Base-by-base conservation (phyloP, 2,797 vertebrate species). In the Mormyrops attenuatus region DNA sequence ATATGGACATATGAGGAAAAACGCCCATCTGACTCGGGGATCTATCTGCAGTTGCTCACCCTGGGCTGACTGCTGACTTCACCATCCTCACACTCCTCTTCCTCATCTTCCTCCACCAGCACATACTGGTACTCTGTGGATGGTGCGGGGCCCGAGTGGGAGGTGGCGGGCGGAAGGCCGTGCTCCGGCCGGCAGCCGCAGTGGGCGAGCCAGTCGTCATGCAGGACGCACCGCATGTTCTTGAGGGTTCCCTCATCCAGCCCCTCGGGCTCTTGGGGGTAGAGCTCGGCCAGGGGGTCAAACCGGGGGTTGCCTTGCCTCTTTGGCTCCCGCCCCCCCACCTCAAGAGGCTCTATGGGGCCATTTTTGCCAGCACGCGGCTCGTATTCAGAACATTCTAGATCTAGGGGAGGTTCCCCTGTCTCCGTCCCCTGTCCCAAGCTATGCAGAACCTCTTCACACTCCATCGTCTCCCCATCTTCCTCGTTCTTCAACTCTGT, bases 61-160 rank as follows among this genome's bases (percentile, higher is more conserved):
- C 8, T 49, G 34, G 53, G 60, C 66, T 2, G 11, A 15, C 80
- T 44, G 1, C 84, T 57, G 57, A 77, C 22, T 15, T 26, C 77
- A 20, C 15, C 34, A 60, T 88, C 73, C 13, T 85, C 89, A 55
- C 22, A 2, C 3, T 90, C 89, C 1, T 85, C 89, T 41, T 90
- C 88, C 87, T 90, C 89, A 1, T 91, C 92, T 73, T 96, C 95
- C 57, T 96, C 92, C 88, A 97, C 96, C 87, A 97, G 90, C 6
- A 97, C 95, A 0, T 94, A 96, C 47, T 97, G 95, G 0, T 90
- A 88, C 77, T 90, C 88, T n/a, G 89, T 30, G 20, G 90, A 38
- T 77, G 44, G 2, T 4, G 91, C 20, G n/a, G 53, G 0, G 88
- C 69, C 30, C 52, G 8, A 49, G 4, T n/a, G 2, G 52, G 17